Evolutionary conservation across 1,140 invertebrate species (phyloP), one percentile per base, ranked within the genome.

Genomic region (Meloidogyne exigua): DNA sequence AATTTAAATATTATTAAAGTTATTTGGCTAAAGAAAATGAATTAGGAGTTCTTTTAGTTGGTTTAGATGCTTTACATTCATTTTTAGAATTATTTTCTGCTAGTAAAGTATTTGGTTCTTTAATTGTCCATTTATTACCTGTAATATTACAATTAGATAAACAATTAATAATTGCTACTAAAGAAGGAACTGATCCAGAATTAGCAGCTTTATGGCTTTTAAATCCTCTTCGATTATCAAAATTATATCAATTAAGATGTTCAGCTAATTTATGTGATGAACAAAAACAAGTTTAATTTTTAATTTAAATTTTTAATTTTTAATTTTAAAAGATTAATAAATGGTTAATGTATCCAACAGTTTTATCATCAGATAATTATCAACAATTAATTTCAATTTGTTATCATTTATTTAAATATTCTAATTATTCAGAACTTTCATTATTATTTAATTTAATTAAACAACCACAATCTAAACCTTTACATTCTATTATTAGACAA

Each of bases 361-460:
- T 83, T n/a, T 68, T 84, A 44, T 74, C 80, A 25, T 79, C 80
- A 39, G 84, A 87, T 64, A 76, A 88, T 36, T 81, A 87, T 75
- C 84, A 87, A 75, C 84, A 86, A 65, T 76, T 85, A 57, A 85
- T 82, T n/a, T 84, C 84, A 25, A 79, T 87, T 39, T 87, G 85
- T 69, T 83, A 87, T 79, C 80, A 80, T 69, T 68, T 87, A 26
- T 87, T 80, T 62, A 80, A 79, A n/a, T 76, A 87, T 44, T 74
- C 76, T 26, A 80, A 81, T 21, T 75, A 74, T 18, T 57, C 81
- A 15, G 83, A 86, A 66, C 65, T 84, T 12, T 68, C 77, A 1
- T 49, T 86, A 21, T 62, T 86, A 44, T 75, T 75, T 23, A 79
- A 76, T n/a, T 68, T 86, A 28, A 79, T 87, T n/a, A 72, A 71